A percentile compares a stretch with the other conserved stretches of the same genome.
Conservation (phyloP, 2,113 vertebrate genomes). For the Litocranius walleri region DNA sequence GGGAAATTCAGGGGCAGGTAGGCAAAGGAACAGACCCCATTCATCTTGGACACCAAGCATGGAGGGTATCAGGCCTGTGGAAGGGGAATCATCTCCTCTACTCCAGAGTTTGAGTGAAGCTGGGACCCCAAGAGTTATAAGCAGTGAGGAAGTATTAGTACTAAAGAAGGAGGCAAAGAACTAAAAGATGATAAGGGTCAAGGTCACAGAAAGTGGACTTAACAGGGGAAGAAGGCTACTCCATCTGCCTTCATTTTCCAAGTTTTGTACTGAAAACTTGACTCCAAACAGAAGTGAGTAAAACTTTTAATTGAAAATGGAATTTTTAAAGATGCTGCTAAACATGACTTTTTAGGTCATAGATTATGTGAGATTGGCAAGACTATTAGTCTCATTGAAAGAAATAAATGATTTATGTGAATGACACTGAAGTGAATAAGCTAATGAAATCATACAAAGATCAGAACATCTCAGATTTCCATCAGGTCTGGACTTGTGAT, state of each 20-base stretch:
- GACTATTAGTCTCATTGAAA: background rate
- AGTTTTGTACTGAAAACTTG: background rate
- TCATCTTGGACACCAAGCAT: background rate
- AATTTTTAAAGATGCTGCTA: background rate
- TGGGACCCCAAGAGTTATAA: background rate
- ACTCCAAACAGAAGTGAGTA: background rate
- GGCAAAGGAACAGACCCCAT: background rate
- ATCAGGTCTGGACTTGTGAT: constrained; percentile 8
- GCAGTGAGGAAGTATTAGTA: background rate
- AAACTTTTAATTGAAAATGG: background rate
- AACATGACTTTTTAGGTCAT: background rate
- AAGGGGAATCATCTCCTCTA: background rate
- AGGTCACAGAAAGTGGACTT: background rate
- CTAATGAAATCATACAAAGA: background rate
- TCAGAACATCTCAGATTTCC: background rate
- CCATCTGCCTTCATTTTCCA: background rate
- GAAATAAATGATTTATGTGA: background rate
- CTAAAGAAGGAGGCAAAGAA: background rate
- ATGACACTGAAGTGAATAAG: background rate
- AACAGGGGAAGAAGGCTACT: rapidly evolving
- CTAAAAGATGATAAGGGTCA: background rate
- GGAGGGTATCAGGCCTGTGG: background rate
- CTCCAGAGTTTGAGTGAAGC: background rate
- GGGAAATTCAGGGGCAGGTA: background rate
- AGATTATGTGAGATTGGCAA: background rate